A percentile compares a stretch with the other conserved stretches of the same genome.
Conservation (phyloP, 2,888 invertebrate species). For the Gibbula magus region DNA sequence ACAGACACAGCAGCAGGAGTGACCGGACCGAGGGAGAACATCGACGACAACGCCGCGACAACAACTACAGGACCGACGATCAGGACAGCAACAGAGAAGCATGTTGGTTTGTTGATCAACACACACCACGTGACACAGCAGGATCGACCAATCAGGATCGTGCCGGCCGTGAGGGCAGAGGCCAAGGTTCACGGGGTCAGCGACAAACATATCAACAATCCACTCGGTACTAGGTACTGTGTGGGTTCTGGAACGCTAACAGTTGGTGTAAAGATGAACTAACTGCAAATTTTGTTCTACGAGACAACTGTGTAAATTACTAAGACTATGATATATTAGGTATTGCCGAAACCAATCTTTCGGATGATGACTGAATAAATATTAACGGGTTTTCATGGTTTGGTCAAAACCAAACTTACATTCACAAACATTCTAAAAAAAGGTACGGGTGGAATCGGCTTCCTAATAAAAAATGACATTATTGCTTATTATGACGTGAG, state of each 20-base stretch:
- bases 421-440: slow-evolving; percentile 25
- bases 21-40: too few species aligned
- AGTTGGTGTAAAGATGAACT: slow-evolving; percentile 6
- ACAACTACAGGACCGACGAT: neutral
- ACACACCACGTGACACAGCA: neutral
- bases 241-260: slow-evolving; percentile 31
- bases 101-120: neutral
- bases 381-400: slow-evolving; percentile 27
- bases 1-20: too few species aligned
- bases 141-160: neutral
- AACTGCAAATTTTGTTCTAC: too few species aligned
- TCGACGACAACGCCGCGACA: neutral
- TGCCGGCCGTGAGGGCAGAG: neutral
- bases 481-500: neutral
- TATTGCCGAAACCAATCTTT: slow-evolving; percentile 31
- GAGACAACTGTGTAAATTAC: neutral
- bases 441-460: slow-evolving; percentile 29
- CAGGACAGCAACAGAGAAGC: neutral
- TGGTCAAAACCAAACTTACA: slow-evolving; percentile 25
- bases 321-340: slow-evolving; percentile 29
- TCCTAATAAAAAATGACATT: neutral
- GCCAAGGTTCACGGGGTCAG: neutral
- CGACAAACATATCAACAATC: neutral
- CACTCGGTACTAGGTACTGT: neutral
- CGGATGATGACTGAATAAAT: neutral